Conservation (phyloP, 2,888 invertebrate genomes). For the Nowickia ferox region DNA sequence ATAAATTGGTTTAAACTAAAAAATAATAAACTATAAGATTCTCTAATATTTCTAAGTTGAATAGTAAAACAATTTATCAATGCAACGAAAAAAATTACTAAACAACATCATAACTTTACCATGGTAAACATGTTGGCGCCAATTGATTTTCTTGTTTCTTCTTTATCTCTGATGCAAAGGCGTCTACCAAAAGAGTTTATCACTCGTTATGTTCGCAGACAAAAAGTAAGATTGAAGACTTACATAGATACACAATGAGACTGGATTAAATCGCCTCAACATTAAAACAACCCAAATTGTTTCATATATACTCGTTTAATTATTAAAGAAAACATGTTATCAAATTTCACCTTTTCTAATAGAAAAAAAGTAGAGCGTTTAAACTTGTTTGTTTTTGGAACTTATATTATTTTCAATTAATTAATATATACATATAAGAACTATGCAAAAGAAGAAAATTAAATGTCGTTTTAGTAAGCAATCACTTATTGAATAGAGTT, state of each 20-base stretch:
- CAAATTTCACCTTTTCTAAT: neutral
- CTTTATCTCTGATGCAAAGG: slow-evolving; percentile 29
- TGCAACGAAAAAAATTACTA: neutral
- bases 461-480: neutral
- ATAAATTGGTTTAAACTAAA: slow-evolving; percentile 9
- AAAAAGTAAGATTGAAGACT: slow-evolving; percentile 12
- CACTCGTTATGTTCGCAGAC: slow-evolving; percentile 21
- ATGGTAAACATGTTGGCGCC: slow-evolving; percentile 26
- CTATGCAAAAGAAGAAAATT: neutral
- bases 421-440: no score
- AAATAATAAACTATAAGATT: slow-evolving; percentile 27
- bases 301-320: slow-evolving; percentile 15
- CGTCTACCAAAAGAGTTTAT: slow-evolving; percentile 40
- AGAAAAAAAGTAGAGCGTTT: neutral
- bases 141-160: slow-evolving; percentile 8
- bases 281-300: neutral
- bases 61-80: slow-evolving; percentile 21
- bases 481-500: no score
- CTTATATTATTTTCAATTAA: no score
- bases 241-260: neutral
- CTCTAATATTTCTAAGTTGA: slow-evolving; percentile 29
- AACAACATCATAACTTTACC: neutral
- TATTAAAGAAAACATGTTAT: slow-evolving; percentile 17
- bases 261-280: neutral
- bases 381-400: neutral